Base-by-base conservation (phyloP, 64 coral and sea anemone genomes). In the Exaiptasia diaphana region DNA sequence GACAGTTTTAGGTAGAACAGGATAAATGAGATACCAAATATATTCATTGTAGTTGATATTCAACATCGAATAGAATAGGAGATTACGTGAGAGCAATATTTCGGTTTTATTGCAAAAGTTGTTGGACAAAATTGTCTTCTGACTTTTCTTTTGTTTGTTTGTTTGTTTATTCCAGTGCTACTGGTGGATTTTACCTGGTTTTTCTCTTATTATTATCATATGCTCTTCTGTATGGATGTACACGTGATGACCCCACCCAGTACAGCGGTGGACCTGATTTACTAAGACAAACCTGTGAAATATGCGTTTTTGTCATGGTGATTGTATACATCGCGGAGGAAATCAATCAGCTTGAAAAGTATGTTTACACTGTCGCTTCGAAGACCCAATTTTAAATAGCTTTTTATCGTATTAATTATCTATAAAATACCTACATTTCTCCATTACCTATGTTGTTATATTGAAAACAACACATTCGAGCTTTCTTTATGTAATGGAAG, bases 261-360 rank as follows among this genome's bases (percentile, higher is more conserved):
- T 95, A 95, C 64, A n/a, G 79, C 18, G 82, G 65, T 3, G 35
- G 31, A 34, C 86, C 62, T 32, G 91, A 95, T 54, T 64, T 35
- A 15, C 41, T 95, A 6, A 62, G 91, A 64, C 73, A 78, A 46
- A 23, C 75, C n/a, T 95, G 91, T 63, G 91, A 95, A 38, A 78
- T 95, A 15, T 55, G 55, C 5, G 74, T 62, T 1, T 52, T 95
- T n/a, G 20, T 95, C 28, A 85, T 83, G 67, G 79, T 90, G 41
- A 54, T 89, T 24, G 64, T 57, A 17, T 89, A 95, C 46, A 49
- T 90, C 25, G 39, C 75, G 49, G 79, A 95, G 33, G 91, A 95
- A 28, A 65, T 95, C 56, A 89, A 83, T 38, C 85, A 95, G 68
- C 88, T 95, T 29, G 79, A 84, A 72, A 95, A 88, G 91, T 95